These are phyloP conservation scores for Merluccius polli DNA, from an alignment of 2,797 vertebrate species.

Conservation along the genomic window DNA sequence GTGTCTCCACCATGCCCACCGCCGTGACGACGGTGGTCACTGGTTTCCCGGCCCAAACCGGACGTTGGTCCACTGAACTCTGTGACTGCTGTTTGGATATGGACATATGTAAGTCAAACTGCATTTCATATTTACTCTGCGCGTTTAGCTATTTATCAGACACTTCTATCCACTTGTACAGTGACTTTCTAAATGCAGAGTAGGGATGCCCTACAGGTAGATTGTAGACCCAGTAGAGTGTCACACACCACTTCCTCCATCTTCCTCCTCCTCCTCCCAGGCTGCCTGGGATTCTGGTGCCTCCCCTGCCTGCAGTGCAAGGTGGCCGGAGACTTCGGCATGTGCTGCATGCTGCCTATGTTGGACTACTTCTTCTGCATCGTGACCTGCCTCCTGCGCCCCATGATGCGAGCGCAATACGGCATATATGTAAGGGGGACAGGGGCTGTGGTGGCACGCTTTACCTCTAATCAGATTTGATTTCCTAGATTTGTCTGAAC, in stretches of 20 bases:
- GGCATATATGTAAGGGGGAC: slow-evolving; percentile 57
- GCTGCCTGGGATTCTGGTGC: slow-evolving; percentile 65
- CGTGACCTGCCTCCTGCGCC: slow-evolving; percentile 64
- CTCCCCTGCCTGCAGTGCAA: slow-evolving; percentile 75
- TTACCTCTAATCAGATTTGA: too few species aligned
- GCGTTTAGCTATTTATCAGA: neutral
- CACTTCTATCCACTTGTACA: neutral
- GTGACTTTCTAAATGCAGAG: too few species aligned
- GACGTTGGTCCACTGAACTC: slow-evolving; percentile 68
- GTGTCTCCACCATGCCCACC: too few species aligned
- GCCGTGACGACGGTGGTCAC: too few species aligned
- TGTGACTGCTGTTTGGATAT: slow-evolving; percentile 69
- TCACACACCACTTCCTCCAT: too few species aligned
- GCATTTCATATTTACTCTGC: neutral
- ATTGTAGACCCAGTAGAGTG: too few species aligned
- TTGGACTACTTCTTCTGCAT: slow-evolving; percentile 55
- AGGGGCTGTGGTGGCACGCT: too few species aligned
- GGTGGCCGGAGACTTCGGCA: slow-evolving; percentile 50
- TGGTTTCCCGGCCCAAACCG: too few species aligned
- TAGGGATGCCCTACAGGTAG: too few species aligned
- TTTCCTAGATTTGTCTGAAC: too few species aligned
- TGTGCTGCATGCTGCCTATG: slow-evolving; percentile 63
- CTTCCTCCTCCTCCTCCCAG: slow-evolving; percentile 37
- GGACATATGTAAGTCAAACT: slow-evolving; percentile 63
- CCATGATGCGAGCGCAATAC: slow-evolving; percentile 57